Base-by-base conservation (phyloP, 2,113 vertebrate genomes). In the Gymnogyps californianus region DNA sequence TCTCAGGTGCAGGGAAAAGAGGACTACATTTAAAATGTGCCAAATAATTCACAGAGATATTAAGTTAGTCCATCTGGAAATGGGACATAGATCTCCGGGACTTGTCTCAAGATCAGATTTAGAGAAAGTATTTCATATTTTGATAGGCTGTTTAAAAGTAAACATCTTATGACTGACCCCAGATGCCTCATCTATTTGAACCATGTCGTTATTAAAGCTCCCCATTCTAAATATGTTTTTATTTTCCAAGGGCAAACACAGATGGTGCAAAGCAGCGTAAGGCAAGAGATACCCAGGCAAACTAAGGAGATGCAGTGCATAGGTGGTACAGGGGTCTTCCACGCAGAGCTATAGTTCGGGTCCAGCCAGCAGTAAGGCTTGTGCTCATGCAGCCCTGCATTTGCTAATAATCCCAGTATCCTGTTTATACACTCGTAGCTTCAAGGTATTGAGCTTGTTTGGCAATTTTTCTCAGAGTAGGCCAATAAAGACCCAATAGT, bases 31-130 rank as follows among this genome's bases (percentile, higher is more conserved):
- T 88, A 6, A 83, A 79, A 54, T 32, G 36, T 52, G 57, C 32
- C 70, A 89, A 51, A 74, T 70, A 76, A 74, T 94, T 87, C 75
- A 44, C n/a, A 91, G n/a, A 59, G 25, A 69, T 66, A 65, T 61
- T 91, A 84, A 75, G 29, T 72, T 51, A 75, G 65, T 61, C 36
- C 58, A 34, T 67, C 76, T 90, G 42, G 51, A 75, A 75, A 85
- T 55, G 36, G 62, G 85, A 58, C 59, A 82, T 3, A 54, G 32
- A 83, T 83, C 77, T 84, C 83, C 67, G 24, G 75, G 59, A 78
- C 16, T 49, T 86, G 16, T 65, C 59, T 87, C 69, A 55, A 20
- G 34, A 52, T 57, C 32, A 74, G 31, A 76, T 87, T 95, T 83
- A 84, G 47, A 88, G 65, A 32, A 96, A 58, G 59, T 13, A 62